These are phyloP conservation scores for Phymanthus crucifer DNA, from an alignment of 92 coral and sea anemone genomes.

Conservation along the genomic window DNA sequence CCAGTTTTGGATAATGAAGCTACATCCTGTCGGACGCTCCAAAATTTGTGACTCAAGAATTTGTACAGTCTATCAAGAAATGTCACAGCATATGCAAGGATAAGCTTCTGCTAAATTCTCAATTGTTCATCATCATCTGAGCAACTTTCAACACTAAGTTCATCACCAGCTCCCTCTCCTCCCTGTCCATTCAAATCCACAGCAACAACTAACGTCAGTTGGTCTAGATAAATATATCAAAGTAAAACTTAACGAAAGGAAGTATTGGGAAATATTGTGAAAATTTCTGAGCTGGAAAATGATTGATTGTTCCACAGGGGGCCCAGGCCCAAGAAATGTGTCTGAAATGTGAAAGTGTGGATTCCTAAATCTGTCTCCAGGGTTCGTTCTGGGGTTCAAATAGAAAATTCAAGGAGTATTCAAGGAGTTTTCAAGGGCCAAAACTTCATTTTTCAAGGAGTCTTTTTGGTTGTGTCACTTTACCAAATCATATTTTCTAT, in stretches of 20 bases:
- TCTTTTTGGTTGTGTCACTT: too few species aligned
- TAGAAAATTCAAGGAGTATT: too few species aligned
- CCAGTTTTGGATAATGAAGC: background rate
- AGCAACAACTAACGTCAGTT: conserved; percentile 59
- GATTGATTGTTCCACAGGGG: too few species aligned
- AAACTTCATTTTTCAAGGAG: too few species aligned
- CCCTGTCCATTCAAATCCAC: conserved; percentile 63
- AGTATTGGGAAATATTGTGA: too few species aligned
- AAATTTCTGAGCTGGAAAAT: too few species aligned
- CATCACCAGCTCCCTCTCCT: conserved; percentile 76
- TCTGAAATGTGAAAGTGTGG: too few species aligned
- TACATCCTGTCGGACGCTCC: background rate
- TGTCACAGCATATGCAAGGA: conserved; percentile 17
- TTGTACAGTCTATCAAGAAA: background rate
- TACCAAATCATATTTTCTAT: too few species aligned
- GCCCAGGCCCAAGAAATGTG: too few species aligned
- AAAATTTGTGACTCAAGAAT: background rate
- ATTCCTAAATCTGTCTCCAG: too few species aligned
- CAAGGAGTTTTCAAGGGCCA: too few species aligned
- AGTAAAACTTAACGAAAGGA: background rate
- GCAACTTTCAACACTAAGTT: conserved; percentile 61
- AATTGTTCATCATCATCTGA: conserved; percentile 88
- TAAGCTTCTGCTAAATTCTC: conserved; percentile 57
- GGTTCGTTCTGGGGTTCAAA: too few species aligned
- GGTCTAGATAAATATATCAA: conserved; percentile 53